A percentile compares a stretch with the other conserved stretches of the same genome.
Conservation (phyloP, 2,888 invertebrate species). For the Thera britannica region DNA sequence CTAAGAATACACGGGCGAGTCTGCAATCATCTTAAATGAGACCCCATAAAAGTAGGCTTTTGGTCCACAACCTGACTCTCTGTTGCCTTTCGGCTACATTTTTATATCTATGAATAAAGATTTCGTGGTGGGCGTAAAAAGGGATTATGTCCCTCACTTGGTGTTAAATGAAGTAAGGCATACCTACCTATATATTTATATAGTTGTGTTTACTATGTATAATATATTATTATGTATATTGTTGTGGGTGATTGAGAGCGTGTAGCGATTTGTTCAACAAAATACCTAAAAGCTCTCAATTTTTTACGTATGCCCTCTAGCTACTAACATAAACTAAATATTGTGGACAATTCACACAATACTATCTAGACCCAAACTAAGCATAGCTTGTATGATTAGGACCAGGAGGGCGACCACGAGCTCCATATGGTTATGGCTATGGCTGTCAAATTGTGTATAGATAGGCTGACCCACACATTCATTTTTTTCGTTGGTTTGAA, state of each 20-base stretch:
- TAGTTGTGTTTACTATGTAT: constrained; percentile 34
- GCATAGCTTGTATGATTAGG: too few relatives aligned
- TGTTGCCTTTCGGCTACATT: constrained; percentile 14
- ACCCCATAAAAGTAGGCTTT: constrained; percentile 4
- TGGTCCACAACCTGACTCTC: neutral
- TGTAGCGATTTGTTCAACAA: neutral
- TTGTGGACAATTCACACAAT: too few relatives aligned
- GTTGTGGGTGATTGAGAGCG: constrained; percentile 11
- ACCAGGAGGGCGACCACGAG: too few relatives aligned
- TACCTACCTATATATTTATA: constrained; percentile 35
- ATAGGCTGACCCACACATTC: too few relatives aligned
- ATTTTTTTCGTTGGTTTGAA: too few relatives aligned
- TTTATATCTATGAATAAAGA: constrained; percentile 35
- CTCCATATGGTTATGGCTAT: too few relatives aligned
- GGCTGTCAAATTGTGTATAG: too few relatives aligned
- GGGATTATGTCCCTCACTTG: constrained; percentile 37
- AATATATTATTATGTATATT: neutral
- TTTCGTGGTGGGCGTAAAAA: constrained; percentile 35
- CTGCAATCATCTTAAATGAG: constrained; percentile 7
- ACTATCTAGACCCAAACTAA: too few relatives aligned
- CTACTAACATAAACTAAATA: too few relatives aligned
- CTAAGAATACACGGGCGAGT: neutral
- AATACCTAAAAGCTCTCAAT: neutral
- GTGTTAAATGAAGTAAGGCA: constrained; percentile 40
- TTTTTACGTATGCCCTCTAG: too few relatives aligned